Evolutionary conservation across 2,113 vertebrate genomes (phyloP), one percentile per base, ranked within the genome.

Genomic region (Grantiella picta): DNA sequence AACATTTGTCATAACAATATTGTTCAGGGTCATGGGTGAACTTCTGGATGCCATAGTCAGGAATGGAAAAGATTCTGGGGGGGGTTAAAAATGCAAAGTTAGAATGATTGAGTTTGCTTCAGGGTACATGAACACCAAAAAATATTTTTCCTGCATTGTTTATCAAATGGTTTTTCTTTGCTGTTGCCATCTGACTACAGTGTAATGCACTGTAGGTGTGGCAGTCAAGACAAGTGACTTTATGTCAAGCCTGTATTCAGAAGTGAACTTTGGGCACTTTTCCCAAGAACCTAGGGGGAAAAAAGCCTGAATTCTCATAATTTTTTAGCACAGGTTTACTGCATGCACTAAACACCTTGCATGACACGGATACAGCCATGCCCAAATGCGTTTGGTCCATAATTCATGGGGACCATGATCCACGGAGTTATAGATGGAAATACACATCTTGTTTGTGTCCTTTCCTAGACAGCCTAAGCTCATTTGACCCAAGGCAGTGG

Each of bases 1-100:
- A 33, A 44, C 5, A 3, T 5, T 1, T 3, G 12, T 15, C 1
- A 0, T 38, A 79, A 40, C 38, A 72, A 21, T 59, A 65, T 9
- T 28, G 12, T 24, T 78, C n/a, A 71, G n/a, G 2, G 9, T 33
- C 70, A 27, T 23, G 8, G 16, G 36, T 12, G 20, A 66, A 40
- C 7, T 57, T 42, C 33, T 70, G 45, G 25, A 31, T 71, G 11
- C 10, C 25, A 16, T 7, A 61, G 18, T 22, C 31, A 79, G 24
- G 25, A 68, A 61, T 15, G 3, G 19, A 65, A 76, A 79, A 78
- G 6, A 49, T 36, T 47, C 16, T 31, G 11, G 12, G 9, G 12
- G 1, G 3, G n/a, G n/a, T 50, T 91, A 60, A 73, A 80, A 86
- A 66, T 29, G 2, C 20, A 56, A 70, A 73, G 6, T 27, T 44